A percentile compares a stretch with the other conserved stretches of the same genome.
phyloP scores from a whole-genome alignment of 2,888 invertebrate genomes.

The Epirrhoe alternata region DNA sequence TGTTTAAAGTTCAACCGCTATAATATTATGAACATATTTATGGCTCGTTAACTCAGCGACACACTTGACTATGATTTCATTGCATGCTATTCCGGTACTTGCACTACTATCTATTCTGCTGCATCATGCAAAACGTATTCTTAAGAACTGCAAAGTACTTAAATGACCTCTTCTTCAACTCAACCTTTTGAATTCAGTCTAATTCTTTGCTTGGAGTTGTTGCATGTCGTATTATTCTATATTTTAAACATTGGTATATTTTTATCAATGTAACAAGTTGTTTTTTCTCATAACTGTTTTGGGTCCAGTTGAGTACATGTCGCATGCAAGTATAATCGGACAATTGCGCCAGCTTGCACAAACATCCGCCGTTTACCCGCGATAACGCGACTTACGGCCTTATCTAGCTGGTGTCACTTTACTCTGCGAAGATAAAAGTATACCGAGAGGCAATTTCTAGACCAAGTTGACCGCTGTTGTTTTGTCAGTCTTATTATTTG shows the following conservation, averaged over 20 bases:
- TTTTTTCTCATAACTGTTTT: not conserved
- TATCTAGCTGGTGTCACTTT: conserved; percentile 43
- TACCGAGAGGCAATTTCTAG: conserved; percentile 9
- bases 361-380: conserved; percentile 72
- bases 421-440: conserved; percentile 14
- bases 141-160: not conserved
- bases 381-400: conserved; percentile 65
- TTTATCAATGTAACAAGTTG: not conserved
- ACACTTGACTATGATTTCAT: not conserved
- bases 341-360: conserved; percentile 60
- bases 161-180: not conserved
- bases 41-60: conserved; percentile 17
- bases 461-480: not conserved
- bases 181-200: not conserved
- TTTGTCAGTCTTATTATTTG: not conserved
- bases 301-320: conserved; percentile 32
- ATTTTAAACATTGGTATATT: not conserved
- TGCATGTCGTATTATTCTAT: not conserved
- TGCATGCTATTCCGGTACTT: not conserved
- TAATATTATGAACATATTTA: conserved; percentile 37
- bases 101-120: not conserved
- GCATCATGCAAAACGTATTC: not conserved
- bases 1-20: conserved; percentile 23
- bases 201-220: not conserved
- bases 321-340: conserved; percentile 47